phyloP scores from a whole-genome alignment of 2,888 invertebrate species.

The Oxyteleia sp. region DNA sequence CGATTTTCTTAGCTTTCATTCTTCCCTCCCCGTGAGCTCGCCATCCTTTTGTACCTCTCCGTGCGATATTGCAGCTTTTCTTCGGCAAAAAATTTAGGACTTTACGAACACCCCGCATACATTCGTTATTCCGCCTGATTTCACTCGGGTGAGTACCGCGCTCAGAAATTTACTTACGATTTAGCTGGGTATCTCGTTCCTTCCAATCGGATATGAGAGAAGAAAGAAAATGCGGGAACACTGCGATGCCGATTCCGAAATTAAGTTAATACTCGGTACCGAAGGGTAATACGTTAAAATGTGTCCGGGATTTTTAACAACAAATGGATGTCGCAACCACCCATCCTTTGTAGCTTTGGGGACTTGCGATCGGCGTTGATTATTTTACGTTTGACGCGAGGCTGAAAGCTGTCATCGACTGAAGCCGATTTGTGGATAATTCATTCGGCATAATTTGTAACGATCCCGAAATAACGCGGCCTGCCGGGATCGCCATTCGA shows the following conservation, averaged over 20 bases:
- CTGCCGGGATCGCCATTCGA: slow-evolving; percentile 73
- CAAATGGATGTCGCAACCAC: background rate
- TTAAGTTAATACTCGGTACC: slow-evolving; percentile 21
- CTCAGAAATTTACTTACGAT: slow-evolving; percentile 60
- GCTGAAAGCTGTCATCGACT: slow-evolving; percentile 28
- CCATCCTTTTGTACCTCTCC: slow-evolving; percentile 55
- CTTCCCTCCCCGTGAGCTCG: slow-evolving; percentile 30
- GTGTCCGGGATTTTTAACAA: background rate
- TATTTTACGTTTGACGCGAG: slow-evolving; percentile 18
- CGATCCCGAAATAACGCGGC: slow-evolving; percentile 76
- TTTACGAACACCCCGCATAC: slow-evolving; percentile 66
- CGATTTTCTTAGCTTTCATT: slow-evolving; percentile 70
- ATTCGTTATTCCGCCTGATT: slow-evolving; percentile 68
- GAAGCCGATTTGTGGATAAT: slow-evolving; percentile 71
- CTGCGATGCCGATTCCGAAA: slow-evolving; percentile 4
- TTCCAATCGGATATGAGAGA: slow-evolving; percentile 32
- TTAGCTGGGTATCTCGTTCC: slow-evolving; percentile 39
- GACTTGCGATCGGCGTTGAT: slow-evolving; percentile 9
- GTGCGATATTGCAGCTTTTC: slow-evolving; percentile 50
- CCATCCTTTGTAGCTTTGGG: no score
- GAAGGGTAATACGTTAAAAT: background rate
- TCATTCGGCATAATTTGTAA: slow-evolving; percentile 74
- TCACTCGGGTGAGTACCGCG: slow-evolving; percentile 60
- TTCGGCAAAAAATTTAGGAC: slow-evolving; percentile 49
- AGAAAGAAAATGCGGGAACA: slow-evolving; percentile 40